These are phyloP conservation scores for Babylonia areolata DNA, from an alignment of 1,140 invertebrate species.

Conservation along the genomic window DNA sequence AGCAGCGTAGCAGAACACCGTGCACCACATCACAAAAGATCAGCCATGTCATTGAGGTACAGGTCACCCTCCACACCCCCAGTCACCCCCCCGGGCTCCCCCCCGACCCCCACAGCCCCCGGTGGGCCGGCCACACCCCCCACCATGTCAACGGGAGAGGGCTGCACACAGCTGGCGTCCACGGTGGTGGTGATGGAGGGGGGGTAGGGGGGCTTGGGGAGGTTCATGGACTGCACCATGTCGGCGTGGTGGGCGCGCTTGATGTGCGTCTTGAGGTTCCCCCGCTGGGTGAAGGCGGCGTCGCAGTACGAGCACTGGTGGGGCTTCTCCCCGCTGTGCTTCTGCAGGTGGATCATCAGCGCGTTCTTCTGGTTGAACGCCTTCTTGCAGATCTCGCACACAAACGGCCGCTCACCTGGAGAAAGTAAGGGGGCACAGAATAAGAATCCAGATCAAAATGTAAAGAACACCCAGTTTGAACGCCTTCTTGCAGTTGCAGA, in stretches of 20 bases:
- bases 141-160: constrained; percentile 4
- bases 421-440: no score
- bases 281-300: constrained; percentile 84
- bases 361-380: constrained; percentile 90
- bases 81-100: neutral
- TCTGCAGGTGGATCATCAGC: constrained; percentile 75
- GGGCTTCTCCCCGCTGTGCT: constrained; percentile 87
- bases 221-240: constrained; percentile 72
- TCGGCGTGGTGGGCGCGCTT: constrained; percentile 77
- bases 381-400: constrained; percentile 92
- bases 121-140: constrained; percentile 20
- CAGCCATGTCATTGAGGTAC: constrained; percentile 55
- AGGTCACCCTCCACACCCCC: constrained; percentile 48
- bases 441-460: no score
- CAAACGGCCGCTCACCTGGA: constrained; percentile 87
- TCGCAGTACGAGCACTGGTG: constrained; percentile 89
- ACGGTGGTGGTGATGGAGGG: constrained; percentile 25
- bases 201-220: constrained; percentile 52
- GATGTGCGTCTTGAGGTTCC: constrained; percentile 81
- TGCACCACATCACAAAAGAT: constrained; percentile 42
- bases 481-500: constrained; percentile 93
- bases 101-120: constrained; percentile 15
- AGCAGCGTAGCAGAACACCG: no score
- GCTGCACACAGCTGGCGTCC: constrained; percentile 16
- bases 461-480: no score